These are phyloP conservation scores for Emydura subglobosa DNA, from an alignment of 2,113 vertebrate genomes.

Conservation along the genomic window DNA sequence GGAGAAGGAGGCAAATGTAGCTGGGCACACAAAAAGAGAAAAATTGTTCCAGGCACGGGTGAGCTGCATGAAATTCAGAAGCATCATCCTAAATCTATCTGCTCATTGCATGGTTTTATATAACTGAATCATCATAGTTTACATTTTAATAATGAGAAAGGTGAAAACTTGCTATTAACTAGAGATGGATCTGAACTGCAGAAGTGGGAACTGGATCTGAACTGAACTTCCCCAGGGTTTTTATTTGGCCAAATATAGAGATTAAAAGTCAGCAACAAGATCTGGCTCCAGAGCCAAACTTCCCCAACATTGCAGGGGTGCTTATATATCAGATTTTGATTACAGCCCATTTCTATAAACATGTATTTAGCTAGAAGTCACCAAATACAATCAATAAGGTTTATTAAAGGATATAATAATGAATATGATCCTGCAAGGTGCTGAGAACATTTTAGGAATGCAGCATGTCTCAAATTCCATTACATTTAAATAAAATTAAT, in stretches of 20 bases:
- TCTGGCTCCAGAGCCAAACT: not conserved
- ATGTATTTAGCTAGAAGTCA: not conserved
- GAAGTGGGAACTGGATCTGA: constrained; percentile 46
- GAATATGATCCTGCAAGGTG: not conserved
- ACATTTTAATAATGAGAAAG: not conserved
- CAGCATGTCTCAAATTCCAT: not conserved
- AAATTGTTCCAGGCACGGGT: not conserved
- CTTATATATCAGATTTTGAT: not conserved
- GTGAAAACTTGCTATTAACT: not conserved
- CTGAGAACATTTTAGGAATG: not conserved
- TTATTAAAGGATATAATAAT: not conserved
- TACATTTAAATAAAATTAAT: not conserved
- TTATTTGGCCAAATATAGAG: not conserved
- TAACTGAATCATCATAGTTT: not conserved
- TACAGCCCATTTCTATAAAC: not conserved
- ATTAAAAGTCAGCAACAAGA: not conserved
- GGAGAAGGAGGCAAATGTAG: not conserved
- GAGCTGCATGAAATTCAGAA: not conserved
- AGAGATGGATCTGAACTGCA: not conserved
- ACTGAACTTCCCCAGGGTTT: constrained; percentile 32
- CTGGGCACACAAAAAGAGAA: not conserved
- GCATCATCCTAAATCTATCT: not conserved
- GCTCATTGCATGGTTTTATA: not conserved
- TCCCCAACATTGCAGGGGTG: not conserved
- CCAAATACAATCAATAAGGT: not conserved